Percentiles rank a stretch among this genome's conserved stretches.
Evolutionary conservation across 2,113 vertebrate genomes (phyloP).

Genomic region (Neolamprologus tretocephalus): DNA sequence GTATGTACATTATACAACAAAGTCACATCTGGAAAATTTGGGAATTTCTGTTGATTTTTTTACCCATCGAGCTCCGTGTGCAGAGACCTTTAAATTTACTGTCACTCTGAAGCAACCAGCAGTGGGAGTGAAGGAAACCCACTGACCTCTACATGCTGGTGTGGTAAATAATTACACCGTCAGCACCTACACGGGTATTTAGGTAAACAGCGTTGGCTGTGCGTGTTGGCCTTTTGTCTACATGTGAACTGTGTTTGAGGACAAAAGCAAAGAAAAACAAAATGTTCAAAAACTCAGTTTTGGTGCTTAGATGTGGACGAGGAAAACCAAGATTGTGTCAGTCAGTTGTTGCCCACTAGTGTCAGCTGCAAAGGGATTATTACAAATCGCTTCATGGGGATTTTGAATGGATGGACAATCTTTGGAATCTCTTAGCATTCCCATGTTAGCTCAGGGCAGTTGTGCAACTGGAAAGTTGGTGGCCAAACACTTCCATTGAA

Average conservation of each 20-base stretch:
- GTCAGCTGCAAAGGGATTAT: background rate
- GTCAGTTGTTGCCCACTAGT: background rate
- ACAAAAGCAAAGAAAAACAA: background rate
- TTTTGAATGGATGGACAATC: background rate
- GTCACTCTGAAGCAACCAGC: background rate
- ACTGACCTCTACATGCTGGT: background rate
- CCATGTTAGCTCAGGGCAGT: background rate
- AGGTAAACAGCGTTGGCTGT: background rate
- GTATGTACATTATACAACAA: fast-evolving
- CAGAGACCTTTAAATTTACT: background rate
- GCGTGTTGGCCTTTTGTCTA: background rate
- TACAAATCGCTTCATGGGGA: background rate
- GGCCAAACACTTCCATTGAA: background rate
- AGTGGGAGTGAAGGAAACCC: background rate
- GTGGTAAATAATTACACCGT: fast-evolving
- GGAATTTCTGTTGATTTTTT: background rate
- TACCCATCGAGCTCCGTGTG: background rate
- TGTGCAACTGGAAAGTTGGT: background rate
- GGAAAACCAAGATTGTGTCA: background rate
- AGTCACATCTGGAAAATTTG: background rate
- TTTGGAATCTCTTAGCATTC: background rate
- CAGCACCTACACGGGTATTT: background rate
- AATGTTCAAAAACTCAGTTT: background rate
- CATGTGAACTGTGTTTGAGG: background rate
- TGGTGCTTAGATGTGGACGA: fast-evolving